phyloP scores from a whole-genome alignment of 2,888 invertebrate genomes.

The Lumbricus terrestris region DNA sequence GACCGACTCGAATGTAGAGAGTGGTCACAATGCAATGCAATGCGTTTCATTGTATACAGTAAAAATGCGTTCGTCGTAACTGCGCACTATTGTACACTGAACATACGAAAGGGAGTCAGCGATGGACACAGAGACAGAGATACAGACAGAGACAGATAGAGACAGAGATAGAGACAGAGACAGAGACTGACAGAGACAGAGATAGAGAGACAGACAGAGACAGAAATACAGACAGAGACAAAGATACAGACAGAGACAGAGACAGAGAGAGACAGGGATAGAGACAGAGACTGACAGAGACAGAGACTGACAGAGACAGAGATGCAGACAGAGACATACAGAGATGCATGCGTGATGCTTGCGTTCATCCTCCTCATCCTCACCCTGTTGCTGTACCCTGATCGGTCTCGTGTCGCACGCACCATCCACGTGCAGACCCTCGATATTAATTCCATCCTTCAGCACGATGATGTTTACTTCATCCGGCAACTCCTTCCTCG shows the following conservation, averaged over 20 bases:
- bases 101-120: not conserved
- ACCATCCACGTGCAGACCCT: slow-evolving; percentile 25
- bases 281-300: not conserved
- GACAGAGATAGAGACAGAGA: too few species aligned
- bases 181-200: not conserved
- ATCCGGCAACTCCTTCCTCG: not conserved
- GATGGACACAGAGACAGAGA: not conserved
- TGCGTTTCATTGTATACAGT: too few species aligned
- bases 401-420: slow-evolving; percentile 22
- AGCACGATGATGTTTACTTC: slow-evolving; percentile 26
- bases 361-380: too few species aligned
- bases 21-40: too few species aligned
- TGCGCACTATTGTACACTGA: too few species aligned
- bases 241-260: not conserved
- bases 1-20: too few species aligned
- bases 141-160: too few species aligned
- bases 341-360: not conserved
- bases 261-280: not conserved
- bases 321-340: not conserved
- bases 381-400: slow-evolving; percentile 25
- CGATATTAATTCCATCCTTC: slow-evolving; percentile 27
- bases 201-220: not conserved
- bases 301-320: not conserved
- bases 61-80: too few species aligned
- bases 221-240: too few species aligned